Conservation (phyloP, 2,113 vertebrate genomes). For the Microcebus jonahi region DNA sequence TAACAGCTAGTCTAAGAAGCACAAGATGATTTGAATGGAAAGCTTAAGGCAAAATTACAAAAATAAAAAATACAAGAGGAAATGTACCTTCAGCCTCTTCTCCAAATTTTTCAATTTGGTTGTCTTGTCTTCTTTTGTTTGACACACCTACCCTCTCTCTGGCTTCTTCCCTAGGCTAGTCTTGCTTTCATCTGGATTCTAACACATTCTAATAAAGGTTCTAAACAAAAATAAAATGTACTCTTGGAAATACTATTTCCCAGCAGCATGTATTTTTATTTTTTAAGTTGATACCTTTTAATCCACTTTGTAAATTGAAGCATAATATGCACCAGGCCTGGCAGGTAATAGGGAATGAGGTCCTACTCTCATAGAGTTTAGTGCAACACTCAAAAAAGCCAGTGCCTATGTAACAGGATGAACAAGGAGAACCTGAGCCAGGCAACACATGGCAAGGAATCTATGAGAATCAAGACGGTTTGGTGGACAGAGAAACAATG, state of each 20-base stretch:
- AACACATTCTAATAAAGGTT: not conserved
- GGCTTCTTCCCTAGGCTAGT: conserved; percentile 14
- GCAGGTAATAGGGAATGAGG: not conserved
- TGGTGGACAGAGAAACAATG: not conserved
- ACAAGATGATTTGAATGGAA: conserved; percentile 44
- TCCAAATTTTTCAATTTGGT: not conserved
- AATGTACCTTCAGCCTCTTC: not conserved
- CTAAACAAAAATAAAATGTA: conserved; percentile 13
- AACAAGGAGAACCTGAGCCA: not conserved
- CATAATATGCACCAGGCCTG: not conserved
- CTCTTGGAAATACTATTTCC: not conserved
- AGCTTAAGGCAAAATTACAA: conserved; percentile 20
- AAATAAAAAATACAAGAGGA: not conserved
- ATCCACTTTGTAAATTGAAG: not conserved
- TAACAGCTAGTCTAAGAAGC: conserved; percentile 37
- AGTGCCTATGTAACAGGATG: not conserved
- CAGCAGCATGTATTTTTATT: not conserved
- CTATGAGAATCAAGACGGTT: not conserved
- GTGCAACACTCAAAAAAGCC: not conserved
- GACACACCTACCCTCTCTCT: not conserved
- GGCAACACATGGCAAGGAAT: fast-evolving
- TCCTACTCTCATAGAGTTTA: not conserved
- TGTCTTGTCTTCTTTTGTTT: not conserved
- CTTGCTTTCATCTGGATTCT: conserved; percentile 4
- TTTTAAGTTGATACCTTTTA: not conserved